Evolutionary conservation across 2,113 vertebrate genomes (phyloP), one percentile per base, ranked within the genome.

Genomic region (Erythrolamprus reginae): DNA sequence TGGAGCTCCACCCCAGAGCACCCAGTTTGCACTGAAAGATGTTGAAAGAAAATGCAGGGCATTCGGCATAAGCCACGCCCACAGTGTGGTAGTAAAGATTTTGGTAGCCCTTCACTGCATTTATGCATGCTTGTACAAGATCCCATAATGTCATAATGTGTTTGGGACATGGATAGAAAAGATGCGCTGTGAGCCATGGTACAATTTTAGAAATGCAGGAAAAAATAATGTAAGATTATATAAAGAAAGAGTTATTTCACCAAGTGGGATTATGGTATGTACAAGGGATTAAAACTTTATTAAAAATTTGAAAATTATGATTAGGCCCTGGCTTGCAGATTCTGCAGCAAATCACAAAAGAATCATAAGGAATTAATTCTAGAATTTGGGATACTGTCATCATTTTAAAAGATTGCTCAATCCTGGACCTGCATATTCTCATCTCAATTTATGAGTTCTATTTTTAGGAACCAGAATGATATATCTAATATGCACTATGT

Each of bases 381-480:
- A 91, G 51, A 85, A 58, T 48, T 26, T 82, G 51, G 28, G 19
- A 56, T 33, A 26, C 26, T 33, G 85, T 26, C 38, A 87, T 82
- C 47, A 26, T 82, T 45, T 58, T 7, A 50, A 87, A 87, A 45
- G 50, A 21, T 28, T 38, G 55, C 52, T 47, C 13, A 42, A n/a
- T 51, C 12, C 61, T 83, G 65, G 12, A 48, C 42, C 52, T 91
- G 56, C 28, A 65, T 23, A 84, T 52, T 85, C 23, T 90, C 88
- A 53, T 89, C 42, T 82, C 87, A 12, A 51, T 61, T 65, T 13
- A 5, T 48, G 2, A 0, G 0, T 1, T 26, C 89, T 4, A 1
- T 47, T 91, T 86, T 21, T 0, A 13, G 70, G 83, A 94, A 65
- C 45, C 91, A 84, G 93, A 87, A 56, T 0, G 84, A 93, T 86